Evolutionary conservation across 1,140 invertebrate genomes (phyloP).

Genomic region (Drosophila nasuta): DNA sequence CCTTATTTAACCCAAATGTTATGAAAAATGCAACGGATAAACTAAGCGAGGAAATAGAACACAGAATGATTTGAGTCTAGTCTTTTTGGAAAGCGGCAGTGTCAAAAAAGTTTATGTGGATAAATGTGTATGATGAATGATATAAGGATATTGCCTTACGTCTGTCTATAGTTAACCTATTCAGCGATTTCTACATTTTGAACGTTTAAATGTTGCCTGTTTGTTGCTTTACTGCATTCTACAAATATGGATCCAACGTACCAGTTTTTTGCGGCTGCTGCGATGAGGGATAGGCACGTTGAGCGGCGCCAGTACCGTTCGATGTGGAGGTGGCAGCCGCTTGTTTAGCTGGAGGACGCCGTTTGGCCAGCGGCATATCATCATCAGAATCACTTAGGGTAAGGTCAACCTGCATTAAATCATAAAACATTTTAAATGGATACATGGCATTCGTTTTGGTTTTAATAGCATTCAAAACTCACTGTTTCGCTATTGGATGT

Average conservation of each 20-base stretch:
- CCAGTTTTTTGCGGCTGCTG: constrained; percentile 77
- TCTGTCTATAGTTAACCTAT: constrained; percentile 48
- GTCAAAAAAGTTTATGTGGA: background rate
- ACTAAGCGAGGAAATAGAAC: constrained; percentile 10
- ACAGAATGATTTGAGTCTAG: constrained; percentile 9
- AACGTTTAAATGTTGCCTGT: constrained; percentile 38
- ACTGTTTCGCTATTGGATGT: constrained; percentile 83
- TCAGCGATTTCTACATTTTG: constrained; percentile 52
- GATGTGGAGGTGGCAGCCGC: constrained; percentile 73
- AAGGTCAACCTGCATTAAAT: constrained; percentile 78
- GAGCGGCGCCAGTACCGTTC: constrained; percentile 65
- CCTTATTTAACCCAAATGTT: background rate
- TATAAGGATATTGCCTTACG: constrained; percentile 14
- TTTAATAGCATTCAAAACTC: constrained; percentile 41
- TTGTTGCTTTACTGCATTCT: constrained; percentile 61
- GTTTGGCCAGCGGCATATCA: constrained; percentile 84
- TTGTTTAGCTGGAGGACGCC: constrained; percentile 74
- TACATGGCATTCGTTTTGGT: background rate
- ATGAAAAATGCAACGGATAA: constrained; percentile 1
- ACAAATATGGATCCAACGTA: constrained; percentile 84
- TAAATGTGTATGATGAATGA: constrained; percentile 11
- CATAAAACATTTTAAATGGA: background rate
- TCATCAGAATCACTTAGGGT: constrained; percentile 85
- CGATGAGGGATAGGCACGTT: constrained; percentile 71
- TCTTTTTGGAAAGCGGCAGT: constrained; percentile 2